These are phyloP conservation scores for Peromyscus eremicus DNA, from an alignment of 2,797 vertebrate genomes.

Conservation along the genomic window DNA sequence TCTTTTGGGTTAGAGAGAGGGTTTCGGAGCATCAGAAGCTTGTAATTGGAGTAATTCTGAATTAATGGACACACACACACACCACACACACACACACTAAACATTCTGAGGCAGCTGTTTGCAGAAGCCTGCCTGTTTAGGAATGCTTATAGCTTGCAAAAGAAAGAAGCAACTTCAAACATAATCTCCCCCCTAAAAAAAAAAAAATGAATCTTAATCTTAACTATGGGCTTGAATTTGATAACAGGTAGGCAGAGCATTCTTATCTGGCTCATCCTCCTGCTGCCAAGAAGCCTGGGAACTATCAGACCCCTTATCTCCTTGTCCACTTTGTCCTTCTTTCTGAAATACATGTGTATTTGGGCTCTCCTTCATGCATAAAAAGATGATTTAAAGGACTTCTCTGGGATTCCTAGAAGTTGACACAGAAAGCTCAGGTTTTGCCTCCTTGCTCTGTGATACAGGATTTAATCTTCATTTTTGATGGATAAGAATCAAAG, in stretches of 20 bases:
- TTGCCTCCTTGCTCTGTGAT: slow-evolving; percentile 83
- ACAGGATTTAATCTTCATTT: slow-evolving; percentile 85
- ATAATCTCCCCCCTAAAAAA: background rate
- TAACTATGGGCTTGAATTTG: slow-evolving; percentile 70
- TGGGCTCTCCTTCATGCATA: slow-evolving; percentile 47
- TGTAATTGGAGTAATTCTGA: slow-evolving; percentile 99
- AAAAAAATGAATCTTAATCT: slow-evolving; percentile 44
- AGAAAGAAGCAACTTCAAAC: slow-evolving; percentile 81
- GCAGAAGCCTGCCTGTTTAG: slow-evolving; percentile 89
- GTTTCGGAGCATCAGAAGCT: slow-evolving; percentile 96
- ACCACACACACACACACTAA: slow-evolving; percentile 65
- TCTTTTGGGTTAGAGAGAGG: slow-evolving; percentile 93
- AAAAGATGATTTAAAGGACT: slow-evolving; percentile 78
- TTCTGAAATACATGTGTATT: slow-evolving; percentile 27
- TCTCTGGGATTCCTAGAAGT: background rate
- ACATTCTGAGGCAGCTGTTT: slow-evolving; percentile 93
- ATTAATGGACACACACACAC: slow-evolving; percentile 94
- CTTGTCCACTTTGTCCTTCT: slow-evolving; percentile 70
- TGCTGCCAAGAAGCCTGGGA: slow-evolving; percentile 52
- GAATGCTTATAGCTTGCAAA: slow-evolving; percentile 89
- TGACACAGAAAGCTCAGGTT: slow-evolving; percentile 79
- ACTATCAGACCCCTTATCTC: slow-evolving; percentile 75
- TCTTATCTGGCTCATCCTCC: slow-evolving; percentile 76
- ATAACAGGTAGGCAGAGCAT: slow-evolving; percentile 74
- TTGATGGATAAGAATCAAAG: slow-evolving; percentile 87